Percentiles rank a stretch among this genome's conserved stretches.
Conservation (phyloP, 2,797 vertebrate species). For the Rhinichthys osculus region DNA sequence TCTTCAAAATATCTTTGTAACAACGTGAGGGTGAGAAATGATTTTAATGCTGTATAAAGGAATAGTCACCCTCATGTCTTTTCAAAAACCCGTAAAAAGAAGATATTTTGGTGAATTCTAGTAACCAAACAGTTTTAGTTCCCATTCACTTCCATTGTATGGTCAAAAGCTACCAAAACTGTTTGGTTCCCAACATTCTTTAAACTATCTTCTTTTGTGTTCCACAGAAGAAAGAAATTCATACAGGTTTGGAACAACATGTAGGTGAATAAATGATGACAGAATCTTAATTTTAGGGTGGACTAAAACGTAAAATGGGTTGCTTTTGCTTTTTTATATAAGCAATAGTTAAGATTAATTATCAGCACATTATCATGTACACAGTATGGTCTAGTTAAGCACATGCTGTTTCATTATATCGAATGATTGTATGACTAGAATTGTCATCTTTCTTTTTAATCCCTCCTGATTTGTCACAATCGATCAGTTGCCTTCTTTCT, state of each 20-base stretch:
- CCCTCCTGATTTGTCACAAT: slow-evolving; percentile 39
- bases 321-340: background rate
- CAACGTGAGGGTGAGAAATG: background rate
- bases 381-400: background rate
- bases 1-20: background rate
- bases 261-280: background rate
- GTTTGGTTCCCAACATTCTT: background rate
- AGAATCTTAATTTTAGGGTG: background rate
- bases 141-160: background rate
- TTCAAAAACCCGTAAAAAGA: background rate
- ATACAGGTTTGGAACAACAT: background rate
- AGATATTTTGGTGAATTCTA: background rate
- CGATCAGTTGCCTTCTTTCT: slow-evolving; percentile 46
- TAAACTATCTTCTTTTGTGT: background rate
- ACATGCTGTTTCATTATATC: background rate
- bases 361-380: background rate
- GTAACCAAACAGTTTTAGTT: background rate
- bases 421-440: background rate
- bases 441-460: background rate
- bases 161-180: background rate
- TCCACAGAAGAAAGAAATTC: background rate
- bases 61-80: background rate
- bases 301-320: background rate
- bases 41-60: slow-evolving; percentile 5
- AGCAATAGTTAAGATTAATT: background rate